Conservation (phyloP, 2,113 vertebrate genomes). For the Hystrix brachyura region DNA sequence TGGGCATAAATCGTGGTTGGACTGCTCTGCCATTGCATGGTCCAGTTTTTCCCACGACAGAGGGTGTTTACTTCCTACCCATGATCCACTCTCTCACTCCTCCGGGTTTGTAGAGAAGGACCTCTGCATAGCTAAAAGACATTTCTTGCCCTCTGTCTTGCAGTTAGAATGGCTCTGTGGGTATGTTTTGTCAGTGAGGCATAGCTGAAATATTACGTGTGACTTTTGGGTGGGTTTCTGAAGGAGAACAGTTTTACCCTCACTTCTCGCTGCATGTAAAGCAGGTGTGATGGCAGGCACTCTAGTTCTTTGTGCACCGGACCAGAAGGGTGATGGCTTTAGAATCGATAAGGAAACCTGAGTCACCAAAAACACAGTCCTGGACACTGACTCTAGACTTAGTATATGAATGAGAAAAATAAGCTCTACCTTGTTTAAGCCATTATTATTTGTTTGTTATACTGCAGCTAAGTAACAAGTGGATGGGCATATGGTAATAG, state of each 20-base stretch:
- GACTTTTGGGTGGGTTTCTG: neutral
- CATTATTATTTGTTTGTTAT: neutral
- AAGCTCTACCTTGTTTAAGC: neutral
- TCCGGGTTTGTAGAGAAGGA: neutral
- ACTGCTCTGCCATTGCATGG: neutral
- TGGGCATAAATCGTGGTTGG: constrained; percentile 27
- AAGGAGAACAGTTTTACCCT: neutral
- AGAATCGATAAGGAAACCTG: neutral
- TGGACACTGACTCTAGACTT: neutral
- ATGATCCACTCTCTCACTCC: neutral
- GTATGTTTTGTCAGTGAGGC: neutral
- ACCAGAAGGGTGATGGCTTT: neutral
- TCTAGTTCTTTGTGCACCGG: neutral
- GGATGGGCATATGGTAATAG: neutral
- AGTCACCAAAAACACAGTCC: neutral
- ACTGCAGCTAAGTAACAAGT: neutral
- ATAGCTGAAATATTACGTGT: neutral
- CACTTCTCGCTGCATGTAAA: neutral
- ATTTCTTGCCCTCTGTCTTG: neutral
- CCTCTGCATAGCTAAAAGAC: neutral
- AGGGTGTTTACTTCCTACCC: neutral
- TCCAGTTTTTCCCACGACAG: constrained; percentile 19
- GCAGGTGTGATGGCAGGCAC: neutral
- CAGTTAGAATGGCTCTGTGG: neutral
- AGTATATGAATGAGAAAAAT: neutral